phyloP scores from a whole-genome alignment of 2,797 vertebrate genomes.

The Lerista edwardsae region DNA sequence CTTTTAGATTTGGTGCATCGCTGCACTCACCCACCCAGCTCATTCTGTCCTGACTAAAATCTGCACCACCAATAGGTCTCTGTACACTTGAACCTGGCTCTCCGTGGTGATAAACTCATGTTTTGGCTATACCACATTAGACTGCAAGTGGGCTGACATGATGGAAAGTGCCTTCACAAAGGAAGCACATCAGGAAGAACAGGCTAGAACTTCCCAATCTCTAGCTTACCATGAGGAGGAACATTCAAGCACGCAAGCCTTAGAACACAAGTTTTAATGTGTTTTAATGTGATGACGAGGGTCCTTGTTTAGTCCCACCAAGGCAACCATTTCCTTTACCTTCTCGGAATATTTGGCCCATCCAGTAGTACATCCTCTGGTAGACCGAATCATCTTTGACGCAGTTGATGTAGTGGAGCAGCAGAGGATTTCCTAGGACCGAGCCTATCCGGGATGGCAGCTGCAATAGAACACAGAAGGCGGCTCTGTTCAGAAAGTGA shows the following conservation, averaged over 20 bases:
- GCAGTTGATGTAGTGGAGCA: constrained; percentile 92
- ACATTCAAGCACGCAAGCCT: background rate
- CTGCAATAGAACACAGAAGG: constrained; percentile 73
- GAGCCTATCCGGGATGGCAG: constrained; percentile 95
- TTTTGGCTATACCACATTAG: background rate
- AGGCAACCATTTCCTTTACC: constrained; percentile 76
- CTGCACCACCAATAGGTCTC: background rate
- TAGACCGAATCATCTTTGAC: constrained; percentile 88
- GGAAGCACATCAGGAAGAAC: background rate
- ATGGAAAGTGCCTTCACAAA: background rate
- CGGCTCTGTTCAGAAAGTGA: background rate
- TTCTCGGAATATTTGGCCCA: constrained; percentile 89
- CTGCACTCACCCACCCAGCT: too few relatives aligned
- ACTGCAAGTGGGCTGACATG: background rate
- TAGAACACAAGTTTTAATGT: background rate
- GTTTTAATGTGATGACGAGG: background rate
- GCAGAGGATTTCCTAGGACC: constrained; percentile 84
- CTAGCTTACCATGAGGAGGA: background rate
- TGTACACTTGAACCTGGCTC: background rate
- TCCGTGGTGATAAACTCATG: background rate
- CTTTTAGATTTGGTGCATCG: too few relatives aligned
- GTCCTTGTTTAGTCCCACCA: background rate
- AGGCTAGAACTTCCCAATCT: background rate
- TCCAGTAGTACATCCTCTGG: constrained; percentile 92
- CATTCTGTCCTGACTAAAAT: background rate